phyloP scores from a whole-genome alignment of 2,113 vertebrate genomes.

The Oxyura jamaicensis region DNA sequence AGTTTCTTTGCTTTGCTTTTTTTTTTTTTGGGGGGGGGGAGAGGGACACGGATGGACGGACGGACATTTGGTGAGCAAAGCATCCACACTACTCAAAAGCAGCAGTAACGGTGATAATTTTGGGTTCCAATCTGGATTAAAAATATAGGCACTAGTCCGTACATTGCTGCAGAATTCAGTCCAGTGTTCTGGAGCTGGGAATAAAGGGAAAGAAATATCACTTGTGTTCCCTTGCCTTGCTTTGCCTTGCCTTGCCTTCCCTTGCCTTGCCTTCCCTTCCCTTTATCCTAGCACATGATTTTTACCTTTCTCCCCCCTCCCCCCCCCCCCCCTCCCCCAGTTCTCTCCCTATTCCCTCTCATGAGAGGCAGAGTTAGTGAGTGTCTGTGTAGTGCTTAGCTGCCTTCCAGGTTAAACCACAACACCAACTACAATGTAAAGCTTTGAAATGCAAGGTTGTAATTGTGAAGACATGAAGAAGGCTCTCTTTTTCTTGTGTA shows the following conservation, averaged over 20 bases:
- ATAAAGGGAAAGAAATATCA: neutral
- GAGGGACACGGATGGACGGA: neutral
- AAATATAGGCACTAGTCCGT: neutral
- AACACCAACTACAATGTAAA: neutral
- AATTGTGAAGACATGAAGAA: neutral
- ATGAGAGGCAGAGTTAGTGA: neutral
- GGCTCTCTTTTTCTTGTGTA: neutral
- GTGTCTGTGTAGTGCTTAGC: neutral
- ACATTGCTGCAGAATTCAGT: conserved; percentile 1
- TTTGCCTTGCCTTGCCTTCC: too few species aligned
- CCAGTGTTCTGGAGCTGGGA: neutral
- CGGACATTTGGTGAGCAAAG: conserved; percentile 17
- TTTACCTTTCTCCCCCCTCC: too few species aligned
- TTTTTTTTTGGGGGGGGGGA: neutral
- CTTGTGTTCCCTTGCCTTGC: too few species aligned
- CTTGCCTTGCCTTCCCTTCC: neutral
- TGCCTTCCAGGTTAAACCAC: neutral
- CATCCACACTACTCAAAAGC: conserved; percentile 15
- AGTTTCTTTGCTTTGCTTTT: neutral
- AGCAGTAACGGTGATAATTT: conserved; percentile 31
- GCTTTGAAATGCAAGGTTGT: neutral
- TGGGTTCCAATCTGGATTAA: conserved; percentile 7
- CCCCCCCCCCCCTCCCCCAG: too few species aligned
- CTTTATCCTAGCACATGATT: neutral
- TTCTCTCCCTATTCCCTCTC: too few species aligned